Percentiles rank a stretch among this genome's conserved stretches.
These are phyloP conservation scores for Microplitis demolitor DNA, from an alignment of 1,140 invertebrate genomes.

Conservation along the genomic window DNA sequence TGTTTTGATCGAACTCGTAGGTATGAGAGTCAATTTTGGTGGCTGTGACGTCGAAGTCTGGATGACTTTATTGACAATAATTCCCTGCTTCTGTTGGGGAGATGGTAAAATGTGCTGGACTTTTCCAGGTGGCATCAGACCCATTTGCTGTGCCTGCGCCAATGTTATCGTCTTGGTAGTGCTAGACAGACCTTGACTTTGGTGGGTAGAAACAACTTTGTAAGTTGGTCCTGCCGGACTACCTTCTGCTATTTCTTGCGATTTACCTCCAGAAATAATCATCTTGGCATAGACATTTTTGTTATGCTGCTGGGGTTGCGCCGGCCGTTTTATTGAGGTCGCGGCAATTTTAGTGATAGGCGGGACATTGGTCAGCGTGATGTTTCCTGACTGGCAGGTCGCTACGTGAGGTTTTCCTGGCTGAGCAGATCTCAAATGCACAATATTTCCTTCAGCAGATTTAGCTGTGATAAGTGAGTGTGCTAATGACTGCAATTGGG, in stretches of 20 bases:
- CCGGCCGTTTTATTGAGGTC: conserved; percentile 49
- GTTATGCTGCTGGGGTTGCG: conserved; percentile 44
- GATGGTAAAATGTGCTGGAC: conserved; percentile 63
- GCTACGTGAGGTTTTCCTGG: conserved; percentile 37
- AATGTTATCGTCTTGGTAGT: conserved; percentile 74
- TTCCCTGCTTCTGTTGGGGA: conserved; percentile 56
- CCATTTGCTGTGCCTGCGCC: conserved; percentile 72
- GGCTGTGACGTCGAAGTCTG: conserved; percentile 53
- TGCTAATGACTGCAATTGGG: conserved; percentile 56
- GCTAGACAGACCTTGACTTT: conserved; percentile 48
- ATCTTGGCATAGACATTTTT: conserved; percentile 66
- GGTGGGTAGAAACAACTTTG: conserved; percentile 52
- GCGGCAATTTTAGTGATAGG: conserved; percentile 45
- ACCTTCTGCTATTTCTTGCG: conserved; percentile 51
- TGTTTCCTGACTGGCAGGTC: conserved; percentile 46
- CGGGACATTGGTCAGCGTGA: conserved; percentile 51
- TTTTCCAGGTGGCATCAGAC: conserved; percentile 63
- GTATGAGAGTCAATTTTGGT: conserved; percentile 55
- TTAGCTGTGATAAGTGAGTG: conserved; percentile 59
- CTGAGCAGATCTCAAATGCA: conserved; percentile 54
- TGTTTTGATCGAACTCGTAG: conserved; percentile 62
- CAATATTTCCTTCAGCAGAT: conserved; percentile 56
- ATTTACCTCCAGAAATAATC: conserved; percentile 63
- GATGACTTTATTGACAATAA: conserved; percentile 60
- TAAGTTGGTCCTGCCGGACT: conserved; percentile 48